Base-by-base conservation (phyloP, 2,888 invertebrate genomes). In the Chymomyza caudatula region DNA sequence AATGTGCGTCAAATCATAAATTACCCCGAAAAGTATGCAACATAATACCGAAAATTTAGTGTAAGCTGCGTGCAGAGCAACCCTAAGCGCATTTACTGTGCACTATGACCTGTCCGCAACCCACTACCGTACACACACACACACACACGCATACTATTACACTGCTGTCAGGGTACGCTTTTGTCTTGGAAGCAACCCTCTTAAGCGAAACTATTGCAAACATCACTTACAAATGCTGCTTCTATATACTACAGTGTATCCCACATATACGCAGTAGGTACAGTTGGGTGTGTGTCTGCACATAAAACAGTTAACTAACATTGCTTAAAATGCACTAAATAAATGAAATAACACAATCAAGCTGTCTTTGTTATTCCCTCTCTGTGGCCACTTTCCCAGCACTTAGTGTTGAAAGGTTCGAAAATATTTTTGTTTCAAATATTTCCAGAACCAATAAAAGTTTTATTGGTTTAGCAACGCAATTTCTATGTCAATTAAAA, bases 31-130 rank as follows among this genome's bases (percentile, higher is more conserved):
- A 82, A 77, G 73, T 83, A 79, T 85, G 85, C 80, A 80, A 82
- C 82, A 80, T 78, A 82, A 80, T 85, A 73, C 75, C 60, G 71
- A 82, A 82, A 79, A 82, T 82, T 82, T 82, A 37, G 83, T 82
- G 75, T 71, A 76, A 76, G 65, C 64, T 23, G 19, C 8, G 23
- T 29, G 57, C 42, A 22, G 23, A 37, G 47, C 64, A 78, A 76
- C 85, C 82, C 84, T 61, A 78, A 74, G 75, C 79, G 82, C 77
- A 76, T 78, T 82, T 74, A 56, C 66, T 64, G 44, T 83, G 76
- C 75, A 83, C 75, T 67, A 6, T 47, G 19, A 47, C 47, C 47
- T 19, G 15, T 15, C 15, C 15, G 19, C 65, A 23, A 60, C 67
- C 19, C 51, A 63, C 58, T 67, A 57, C 11, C 42, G 23, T 37